phyloP scores from a whole-genome alignment of 1,140 invertebrate genomes.

The Drosophila tani region DNA sequence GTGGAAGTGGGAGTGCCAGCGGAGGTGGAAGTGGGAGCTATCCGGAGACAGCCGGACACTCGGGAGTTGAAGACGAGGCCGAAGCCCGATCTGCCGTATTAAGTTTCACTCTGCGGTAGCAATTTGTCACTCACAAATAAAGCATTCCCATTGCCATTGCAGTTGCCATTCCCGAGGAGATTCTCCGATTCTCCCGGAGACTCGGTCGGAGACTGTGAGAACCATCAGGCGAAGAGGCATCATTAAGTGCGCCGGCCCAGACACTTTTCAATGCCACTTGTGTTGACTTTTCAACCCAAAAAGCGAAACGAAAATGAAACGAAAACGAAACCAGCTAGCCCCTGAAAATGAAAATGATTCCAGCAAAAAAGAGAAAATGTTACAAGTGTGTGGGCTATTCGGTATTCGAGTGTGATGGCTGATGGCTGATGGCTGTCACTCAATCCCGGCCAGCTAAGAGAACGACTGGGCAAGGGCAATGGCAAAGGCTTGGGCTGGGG shows the following conservation, averaged over 20 bases:
- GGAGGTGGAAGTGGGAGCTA: slow-evolving; percentile 33
- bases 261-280: slow-evolving; percentile 72
- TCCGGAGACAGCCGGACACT: slow-evolving; percentile 33
- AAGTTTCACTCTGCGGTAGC: slow-evolving; percentile 64
- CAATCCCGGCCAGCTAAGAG: slow-evolving; percentile 27
- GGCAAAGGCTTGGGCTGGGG: slow-evolving; percentile 12
- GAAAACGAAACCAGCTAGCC: slow-evolving; percentile 64
- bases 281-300: slow-evolving; percentile 74
- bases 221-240: slow-evolving; percentile 49
- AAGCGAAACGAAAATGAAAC: slow-evolving; percentile 58
- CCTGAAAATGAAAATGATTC: slow-evolving; percentile 73
- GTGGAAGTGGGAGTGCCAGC: slow-evolving; percentile 27
- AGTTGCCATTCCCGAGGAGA: slow-evolving; percentile 16
- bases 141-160: slow-evolving; percentile 25
- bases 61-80: slow-evolving; percentile 19
- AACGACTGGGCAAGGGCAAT: slow-evolving; percentile 31
- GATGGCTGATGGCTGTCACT: slow-evolving; percentile 61
- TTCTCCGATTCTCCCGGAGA: slow-evolving; percentile 30
- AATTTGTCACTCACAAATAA: slow-evolving; percentile 72
- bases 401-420: slow-evolving; percentile 64
- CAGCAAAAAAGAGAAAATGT: slow-evolving; percentile 71
- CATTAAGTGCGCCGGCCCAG: slow-evolving; percentile 55
- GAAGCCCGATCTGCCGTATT: slow-evolving; percentile 45
- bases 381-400: slow-evolving; percentile 53
- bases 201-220: slow-evolving; percentile 45